phyloP scores from a whole-genome alignment of 2,113 vertebrate genomes.

The Poeciliopsis occidentalis region DNA sequence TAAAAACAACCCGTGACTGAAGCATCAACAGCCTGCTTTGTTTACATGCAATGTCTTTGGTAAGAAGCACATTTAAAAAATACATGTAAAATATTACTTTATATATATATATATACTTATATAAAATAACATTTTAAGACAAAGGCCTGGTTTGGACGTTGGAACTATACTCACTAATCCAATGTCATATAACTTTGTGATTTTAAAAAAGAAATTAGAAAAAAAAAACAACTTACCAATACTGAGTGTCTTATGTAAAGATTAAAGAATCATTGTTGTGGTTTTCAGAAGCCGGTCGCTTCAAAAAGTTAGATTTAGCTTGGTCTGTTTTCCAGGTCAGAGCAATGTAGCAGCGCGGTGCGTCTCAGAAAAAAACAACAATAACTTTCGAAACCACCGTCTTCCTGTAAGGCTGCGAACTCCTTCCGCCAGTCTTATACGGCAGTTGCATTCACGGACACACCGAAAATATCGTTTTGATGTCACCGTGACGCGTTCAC shows the following conservation, averaged over 20 bases:
- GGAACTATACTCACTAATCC: neutral
- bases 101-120: no score
- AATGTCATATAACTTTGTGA: neutral
- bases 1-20: slow-evolving; percentile 32
- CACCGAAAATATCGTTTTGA: neutral
- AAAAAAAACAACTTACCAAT: slow-evolving; percentile 9
- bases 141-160: neutral
- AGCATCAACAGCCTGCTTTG: slow-evolving; percentile 4
- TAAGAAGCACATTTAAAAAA: neutral
- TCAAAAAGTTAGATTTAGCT: neutral
- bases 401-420: slow-evolving; percentile 37
- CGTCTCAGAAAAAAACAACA: slow-evolving; percentile 6
- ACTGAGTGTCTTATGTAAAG: no score
- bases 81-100: neutral
- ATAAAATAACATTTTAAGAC: neutral
- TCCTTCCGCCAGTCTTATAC: slow-evolving; percentile 35
- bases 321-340: neutral
- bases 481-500: neutral
- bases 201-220: neutral
- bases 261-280: neutral
- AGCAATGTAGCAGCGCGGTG: accelerated
- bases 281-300: neutral
- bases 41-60: neutral
- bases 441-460: slow-evolving; percentile 11
- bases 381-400: slow-evolving; percentile 14